phyloP scores from a whole-genome alignment of 2,888 invertebrate species.

The Drosophila paranaensis region DNA sequence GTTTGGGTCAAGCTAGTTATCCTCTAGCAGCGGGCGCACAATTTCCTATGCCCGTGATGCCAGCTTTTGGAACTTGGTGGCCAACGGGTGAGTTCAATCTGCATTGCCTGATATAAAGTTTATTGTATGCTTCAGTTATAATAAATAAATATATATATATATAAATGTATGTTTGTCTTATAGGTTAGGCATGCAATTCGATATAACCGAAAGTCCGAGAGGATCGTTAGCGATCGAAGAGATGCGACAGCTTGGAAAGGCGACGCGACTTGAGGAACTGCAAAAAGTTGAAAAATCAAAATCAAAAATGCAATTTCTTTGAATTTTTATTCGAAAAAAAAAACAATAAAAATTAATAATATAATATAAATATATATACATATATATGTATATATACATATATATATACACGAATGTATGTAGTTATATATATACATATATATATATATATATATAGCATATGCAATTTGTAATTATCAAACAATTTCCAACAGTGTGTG shows the following conservation, averaged over 20 bases:
- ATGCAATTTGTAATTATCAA: constrained; percentile 47
- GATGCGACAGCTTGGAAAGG: constrained; percentile 53
- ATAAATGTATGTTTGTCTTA: background rate
- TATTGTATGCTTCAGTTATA: constrained; percentile 30
- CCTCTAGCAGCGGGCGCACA: background rate
- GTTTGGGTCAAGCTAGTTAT: constrained; percentile 14
- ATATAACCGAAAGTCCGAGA: background rate
- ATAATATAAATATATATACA: constrained; percentile 6
- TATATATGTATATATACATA: constrained; percentile 7
- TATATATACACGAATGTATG: too few species aligned
- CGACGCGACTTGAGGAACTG: constrained; percentile 68
- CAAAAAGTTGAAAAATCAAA: constrained; percentile 30
- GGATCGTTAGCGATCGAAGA: constrained; percentile 53
- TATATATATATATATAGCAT: constrained; percentile 18
- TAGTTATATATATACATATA: background rate
- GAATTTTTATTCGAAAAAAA: constrained; percentile 54
- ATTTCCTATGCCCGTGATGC: constrained; percentile 14
- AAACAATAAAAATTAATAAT: constrained; percentile 27
- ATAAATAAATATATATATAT: constrained; percentile 17
- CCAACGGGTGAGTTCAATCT: constrained; percentile 1
- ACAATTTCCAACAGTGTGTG: constrained; percentile 36
- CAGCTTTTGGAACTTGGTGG: constrained; percentile 27
- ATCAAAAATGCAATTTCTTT: constrained; percentile 31
- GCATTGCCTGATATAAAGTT: constrained; percentile 12
- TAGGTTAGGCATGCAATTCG: background rate